These are phyloP conservation scores for Anoplophora glabripennis DNA, from an alignment of 1,140 invertebrate species.

Conservation along the genomic window DNA sequence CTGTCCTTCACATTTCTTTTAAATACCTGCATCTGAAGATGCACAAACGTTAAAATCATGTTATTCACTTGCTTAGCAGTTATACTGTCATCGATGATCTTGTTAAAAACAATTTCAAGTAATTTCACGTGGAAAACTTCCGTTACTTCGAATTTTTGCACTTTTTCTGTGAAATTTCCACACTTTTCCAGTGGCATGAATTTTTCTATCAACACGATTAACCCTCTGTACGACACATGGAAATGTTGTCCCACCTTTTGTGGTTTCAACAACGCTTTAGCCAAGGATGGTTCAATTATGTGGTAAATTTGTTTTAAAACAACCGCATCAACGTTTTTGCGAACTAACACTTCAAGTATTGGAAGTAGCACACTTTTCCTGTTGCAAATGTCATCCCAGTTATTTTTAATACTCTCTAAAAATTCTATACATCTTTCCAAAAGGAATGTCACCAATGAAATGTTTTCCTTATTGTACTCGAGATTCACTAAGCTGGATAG, in stretches of 20 bases:
- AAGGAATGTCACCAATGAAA: constrained; percentile 52
- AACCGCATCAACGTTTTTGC: constrained; percentile 46
- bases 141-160: constrained; percentile 57
- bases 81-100: constrained; percentile 40
- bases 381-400: constrained; percentile 45
- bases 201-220: constrained; percentile 53
- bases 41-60: constrained; percentile 38
- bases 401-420: constrained; percentile 49
- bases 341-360: constrained; percentile 52
- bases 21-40: constrained; percentile 48
- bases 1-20: constrained; percentile 38
- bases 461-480: constrained; percentile 50
- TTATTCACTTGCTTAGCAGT: constrained; percentile 29
- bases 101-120: constrained; percentile 54
- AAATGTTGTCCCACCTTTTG: constrained; percentile 63
- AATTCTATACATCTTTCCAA: constrained; percentile 52
- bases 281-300: constrained; percentile 57
- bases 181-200: constrained; percentile 58
- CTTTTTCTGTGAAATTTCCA: constrained; percentile 54
- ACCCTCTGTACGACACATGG: constrained; percentile 51
- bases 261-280: constrained; percentile 61
- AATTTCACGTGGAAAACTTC: constrained; percentile 58
- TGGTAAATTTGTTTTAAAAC: constrained; percentile 54
- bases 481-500: constrained; percentile 51
- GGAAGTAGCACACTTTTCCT: constrained; percentile 60